Percentiles rank a stretch among this genome's conserved stretches.
These are phyloP conservation scores for Ypsolopha sequella DNA, from an alignment of 2,888 invertebrate species.

Conservation along the genomic window DNA sequence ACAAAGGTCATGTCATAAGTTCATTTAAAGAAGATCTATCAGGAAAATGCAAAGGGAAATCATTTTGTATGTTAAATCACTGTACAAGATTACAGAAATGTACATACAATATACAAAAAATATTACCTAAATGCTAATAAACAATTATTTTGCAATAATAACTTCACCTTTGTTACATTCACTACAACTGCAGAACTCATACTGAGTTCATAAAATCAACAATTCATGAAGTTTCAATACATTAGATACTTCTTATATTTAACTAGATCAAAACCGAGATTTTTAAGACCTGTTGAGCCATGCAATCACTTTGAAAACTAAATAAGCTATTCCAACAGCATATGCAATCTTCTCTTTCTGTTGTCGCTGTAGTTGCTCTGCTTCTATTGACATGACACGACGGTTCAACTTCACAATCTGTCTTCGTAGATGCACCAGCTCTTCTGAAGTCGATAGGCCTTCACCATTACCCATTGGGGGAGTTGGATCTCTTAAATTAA, in stretches of 20 bases:
- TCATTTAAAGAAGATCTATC: conserved; percentile 27
- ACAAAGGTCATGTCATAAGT: conserved; percentile 25
- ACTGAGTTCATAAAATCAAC: conserved; percentile 17
- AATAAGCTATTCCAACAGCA: conserved; percentile 86
- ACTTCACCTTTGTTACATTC: conserved; percentile 24
- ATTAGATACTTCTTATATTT: conserved; percentile 47
- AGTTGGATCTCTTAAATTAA: conserved; percentile 72
- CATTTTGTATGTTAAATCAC: conserved; percentile 24
- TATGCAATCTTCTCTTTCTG: conserved; percentile 90
- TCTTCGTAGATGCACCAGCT: conserved; percentile 84
- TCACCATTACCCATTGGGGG: conserved; percentile 75
- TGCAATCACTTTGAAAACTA: conserved; percentile 86
- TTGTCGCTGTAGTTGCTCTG: conserved; percentile 85
- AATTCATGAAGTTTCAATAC: conserved; percentile 14
- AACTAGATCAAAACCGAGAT: conserved; percentile 14
- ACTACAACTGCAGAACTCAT: conserved; percentile 24
- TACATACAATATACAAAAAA: conserved; percentile 35
- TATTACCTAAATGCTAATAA: conserved; percentile 52
- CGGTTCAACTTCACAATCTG: conserved; percentile 91
- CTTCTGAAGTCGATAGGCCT: conserved; percentile 79
- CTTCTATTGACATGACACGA: conserved; percentile 87
- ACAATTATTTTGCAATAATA: conserved; percentile 33
- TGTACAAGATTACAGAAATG: conserved; percentile 36
- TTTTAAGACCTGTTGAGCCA: conserved; percentile 76
- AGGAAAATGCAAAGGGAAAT: conserved; percentile 29